Evolutionary conservation across 2,888 invertebrate species (phyloP), one percentile per base, ranked within the genome.

Genomic region (Drosophila longiperda): DNA sequence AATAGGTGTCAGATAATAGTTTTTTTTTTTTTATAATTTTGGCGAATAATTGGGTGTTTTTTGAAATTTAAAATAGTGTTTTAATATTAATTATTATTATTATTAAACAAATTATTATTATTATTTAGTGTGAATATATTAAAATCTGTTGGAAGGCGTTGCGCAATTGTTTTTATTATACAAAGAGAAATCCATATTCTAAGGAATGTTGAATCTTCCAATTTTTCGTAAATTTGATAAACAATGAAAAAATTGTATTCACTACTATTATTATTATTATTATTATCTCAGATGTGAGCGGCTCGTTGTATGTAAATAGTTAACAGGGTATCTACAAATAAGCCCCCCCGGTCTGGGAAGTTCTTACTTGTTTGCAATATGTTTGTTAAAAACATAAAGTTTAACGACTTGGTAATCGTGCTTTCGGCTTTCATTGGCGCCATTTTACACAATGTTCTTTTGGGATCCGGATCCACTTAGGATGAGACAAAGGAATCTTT

Each of bases 401-500:
- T 42, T 9, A 55, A 55, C 57, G 23, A 33, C 23, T 42, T 23
- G 40, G 55, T 57, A 26, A 57, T 45, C 40, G 29, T 55, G 33
- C 26, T 23, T 60, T 65, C 38, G 32, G 38, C 36, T 33, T 48
- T 49, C 71, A 63, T 55, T 48, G 38, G 33, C 60, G 59, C 59
- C 63, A 67, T 61, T 73, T 60, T 73, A 59, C 58, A 9, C 36
- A 23, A 34, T 45, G 45, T 52, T 20, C 34, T 20, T 20, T 26
- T 52, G 38, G 38, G 33, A 29, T 50, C 53, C 42, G 53, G 15
- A 32, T 45, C 34, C 52, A 55, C 53, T 62, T 52, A 33, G 54
- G 49, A 9, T 17, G 45, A 70, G 60, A 74, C 82, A 78, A 78
- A 66, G 62, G 45, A 65, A 65, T 52, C 58, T 79, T 82, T 82